phyloP scores from a whole-genome alignment of 2,888 invertebrate species.

The Eristalis pertinax region DNA sequence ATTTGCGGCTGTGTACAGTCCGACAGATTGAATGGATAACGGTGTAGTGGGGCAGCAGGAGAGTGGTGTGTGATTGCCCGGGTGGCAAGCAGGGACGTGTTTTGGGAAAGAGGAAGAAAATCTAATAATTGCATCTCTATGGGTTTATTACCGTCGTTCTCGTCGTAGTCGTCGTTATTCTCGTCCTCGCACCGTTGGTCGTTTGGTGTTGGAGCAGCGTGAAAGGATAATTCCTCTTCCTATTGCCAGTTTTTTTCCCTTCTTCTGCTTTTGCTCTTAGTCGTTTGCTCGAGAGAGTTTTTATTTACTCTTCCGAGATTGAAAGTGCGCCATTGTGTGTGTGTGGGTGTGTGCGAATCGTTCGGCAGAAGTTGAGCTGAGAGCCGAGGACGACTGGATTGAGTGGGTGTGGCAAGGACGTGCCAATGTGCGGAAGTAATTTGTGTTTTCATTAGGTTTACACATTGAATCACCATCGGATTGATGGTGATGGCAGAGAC shows the following conservation, averaged over 20 bases:
- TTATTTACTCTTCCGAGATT: conserved; percentile 65
- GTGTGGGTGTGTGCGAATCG: conserved; percentile 26
- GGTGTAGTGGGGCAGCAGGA: neutral
- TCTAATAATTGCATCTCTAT: conserved; percentile 76
- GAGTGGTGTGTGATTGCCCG: conserved; percentile 29
- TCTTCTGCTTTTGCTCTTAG: conserved; percentile 11
- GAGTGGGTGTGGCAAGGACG: conserved; percentile 73
- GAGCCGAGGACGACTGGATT: conserved; percentile 3
- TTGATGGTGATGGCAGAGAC: conserved; percentile 48
- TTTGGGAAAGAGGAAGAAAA: conserved; percentile 72
- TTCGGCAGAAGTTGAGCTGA: neutral
- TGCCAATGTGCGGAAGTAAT: conserved; percentile 80
- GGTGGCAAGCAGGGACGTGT: conserved; percentile 48
- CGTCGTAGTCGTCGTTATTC: conserved; percentile 15
- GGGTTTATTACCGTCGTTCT: conserved; percentile 73
- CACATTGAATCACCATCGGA: conserved; percentile 70
- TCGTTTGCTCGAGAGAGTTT: conserved; percentile 14
- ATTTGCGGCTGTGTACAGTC: conserved; percentile 9
- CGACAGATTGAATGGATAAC: conserved; percentile 22
- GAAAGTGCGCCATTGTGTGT: conserved; percentile 24
- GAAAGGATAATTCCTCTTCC: conserved; percentile 67
- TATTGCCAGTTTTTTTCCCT: conserved; percentile 19
- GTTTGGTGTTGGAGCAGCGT: conserved; percentile 46
- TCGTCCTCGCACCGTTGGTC: conserved; percentile 18
- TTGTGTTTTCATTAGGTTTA: conserved; percentile 79